Percentiles rank a stretch among this genome's conserved stretches.
These are phyloP conservation scores for Notiomystis cincta DNA, from an alignment of 2,113 vertebrate species.

Conservation along the genomic window DNA sequence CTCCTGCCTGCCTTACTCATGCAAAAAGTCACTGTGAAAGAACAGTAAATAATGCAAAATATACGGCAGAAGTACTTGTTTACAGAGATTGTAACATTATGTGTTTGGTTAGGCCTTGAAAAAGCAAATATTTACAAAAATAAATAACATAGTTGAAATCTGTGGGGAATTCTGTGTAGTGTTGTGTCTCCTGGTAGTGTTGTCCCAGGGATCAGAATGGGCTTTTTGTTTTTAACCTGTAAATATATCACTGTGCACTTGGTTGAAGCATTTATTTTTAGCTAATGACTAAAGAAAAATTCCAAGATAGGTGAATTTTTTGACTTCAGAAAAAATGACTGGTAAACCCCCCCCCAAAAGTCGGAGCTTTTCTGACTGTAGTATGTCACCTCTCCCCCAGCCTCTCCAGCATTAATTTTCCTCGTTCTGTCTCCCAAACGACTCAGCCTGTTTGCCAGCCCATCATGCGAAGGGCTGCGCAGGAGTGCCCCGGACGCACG, in stretches of 20 bases:
- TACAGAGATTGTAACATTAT: neutral
- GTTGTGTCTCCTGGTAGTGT: neutral
- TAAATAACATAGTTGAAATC: neutral
- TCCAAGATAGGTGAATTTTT: neutral
- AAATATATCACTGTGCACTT: neutral
- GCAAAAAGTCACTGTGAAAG: neutral
- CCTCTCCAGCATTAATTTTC: neutral
- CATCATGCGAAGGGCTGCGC: conserved; percentile 30
- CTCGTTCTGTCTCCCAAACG: neutral
- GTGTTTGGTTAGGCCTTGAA: neutral
- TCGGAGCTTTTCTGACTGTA: neutral
- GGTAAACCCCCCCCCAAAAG: neutral
- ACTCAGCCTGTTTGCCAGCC: conserved; percentile 75
- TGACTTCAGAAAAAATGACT: neutral
- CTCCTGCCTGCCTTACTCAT: neutral
- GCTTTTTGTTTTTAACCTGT: neutral
- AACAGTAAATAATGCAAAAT: neutral
- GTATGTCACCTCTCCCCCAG: neutral
- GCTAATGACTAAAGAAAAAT: neutral
- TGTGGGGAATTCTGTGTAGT: neutral
- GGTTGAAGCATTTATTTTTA: neutral
- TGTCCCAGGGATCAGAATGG: neutral
- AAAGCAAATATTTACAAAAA: neutral
- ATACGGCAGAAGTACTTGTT: neutral
- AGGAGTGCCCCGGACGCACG: conserved; percentile 68